Evolutionary conservation across 1,140 invertebrate genomes (phyloP).

Genomic region (Tetramorium simillimum): DNA sequence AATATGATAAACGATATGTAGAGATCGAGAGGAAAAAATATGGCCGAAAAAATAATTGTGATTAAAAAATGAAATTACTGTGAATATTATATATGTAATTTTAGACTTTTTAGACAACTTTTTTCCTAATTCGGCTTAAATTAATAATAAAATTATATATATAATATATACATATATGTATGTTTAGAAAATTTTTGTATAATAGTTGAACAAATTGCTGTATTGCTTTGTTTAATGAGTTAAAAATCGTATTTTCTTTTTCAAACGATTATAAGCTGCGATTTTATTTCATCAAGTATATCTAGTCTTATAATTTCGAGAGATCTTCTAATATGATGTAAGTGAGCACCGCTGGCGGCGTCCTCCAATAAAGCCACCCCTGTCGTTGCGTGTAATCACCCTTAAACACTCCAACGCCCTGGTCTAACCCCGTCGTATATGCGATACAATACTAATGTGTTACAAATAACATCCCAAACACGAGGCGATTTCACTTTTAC

Average conservation of each 20-base stretch:
- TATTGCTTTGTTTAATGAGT: neutral
- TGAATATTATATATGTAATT: neutral
- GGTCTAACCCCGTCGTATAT: slow-evolving; percentile 77
- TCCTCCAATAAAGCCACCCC: slow-evolving; percentile 85
- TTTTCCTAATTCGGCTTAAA: neutral
- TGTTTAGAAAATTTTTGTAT: neutral
- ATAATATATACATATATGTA: too few relatives aligned
- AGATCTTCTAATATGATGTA: neutral
- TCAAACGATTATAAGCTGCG: neutral
- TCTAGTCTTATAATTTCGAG: neutral
- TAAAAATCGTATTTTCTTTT: neutral
- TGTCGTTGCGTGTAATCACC: slow-evolving; percentile 85
- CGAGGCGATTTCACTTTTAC: slow-evolving; percentile 84
- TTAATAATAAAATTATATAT: neutral
- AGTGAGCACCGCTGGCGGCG: slow-evolving; percentile 79
- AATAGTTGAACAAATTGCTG: neutral
- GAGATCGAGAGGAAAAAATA: neutral
- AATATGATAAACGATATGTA: neutral
- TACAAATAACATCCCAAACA: slow-evolving; percentile 85
- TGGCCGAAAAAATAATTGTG: neutral
- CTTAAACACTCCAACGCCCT: slow-evolving; percentile 85
- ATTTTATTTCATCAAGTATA: neutral
- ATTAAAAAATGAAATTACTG: neutral
- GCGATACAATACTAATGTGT: slow-evolving; percentile 85
- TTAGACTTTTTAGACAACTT: neutral